Evolutionary conservation across 1,140 invertebrate species (phyloP).

Genomic region (Phenacoccus solenopsis): DNA sequence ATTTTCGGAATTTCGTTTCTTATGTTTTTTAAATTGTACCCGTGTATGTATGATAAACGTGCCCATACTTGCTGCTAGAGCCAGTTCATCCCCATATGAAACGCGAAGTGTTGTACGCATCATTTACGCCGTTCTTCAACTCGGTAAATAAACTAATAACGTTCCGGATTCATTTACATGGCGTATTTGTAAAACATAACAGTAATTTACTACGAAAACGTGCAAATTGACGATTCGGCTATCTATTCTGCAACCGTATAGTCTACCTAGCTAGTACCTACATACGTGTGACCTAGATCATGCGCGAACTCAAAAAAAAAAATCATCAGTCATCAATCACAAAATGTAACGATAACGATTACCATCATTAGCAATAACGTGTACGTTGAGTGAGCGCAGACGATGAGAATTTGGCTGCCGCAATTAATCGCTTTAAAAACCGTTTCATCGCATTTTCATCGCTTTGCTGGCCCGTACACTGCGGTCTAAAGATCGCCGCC

Average conservation of each 20-base stretch:
- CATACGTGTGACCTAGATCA: not conserved
- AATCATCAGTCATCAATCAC: not conserved
- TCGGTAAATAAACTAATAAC: not conserved
- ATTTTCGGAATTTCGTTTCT: not conserved
- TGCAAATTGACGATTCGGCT: not conserved
- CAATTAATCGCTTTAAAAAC: conserved; percentile 14
- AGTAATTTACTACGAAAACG: not conserved
- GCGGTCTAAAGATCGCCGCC: not conserved
- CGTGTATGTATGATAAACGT: no score
- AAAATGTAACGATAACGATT: not conserved
- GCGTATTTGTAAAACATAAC: not conserved
- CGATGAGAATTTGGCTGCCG: not conserved
- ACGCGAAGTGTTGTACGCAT: not conserved
- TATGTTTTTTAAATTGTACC: not conserved
- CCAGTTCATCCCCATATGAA: not conserved
- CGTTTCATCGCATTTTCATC: conserved; percentile 16
- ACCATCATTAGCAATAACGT: not conserved
- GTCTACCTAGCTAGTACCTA: no score
- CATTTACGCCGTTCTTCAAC: not conserved
- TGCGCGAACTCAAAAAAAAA: not conserved
- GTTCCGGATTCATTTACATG: not conserved
- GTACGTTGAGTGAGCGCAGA: not conserved
- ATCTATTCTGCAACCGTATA: not conserved
- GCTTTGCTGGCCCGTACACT: not conserved
- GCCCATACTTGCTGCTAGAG: no score